Percentiles rank a stretch among this genome's conserved stretches.
Conservation (phyloP, 2,797 vertebrate genomes). For the Tokudaia tokunoshimensis region DNA sequence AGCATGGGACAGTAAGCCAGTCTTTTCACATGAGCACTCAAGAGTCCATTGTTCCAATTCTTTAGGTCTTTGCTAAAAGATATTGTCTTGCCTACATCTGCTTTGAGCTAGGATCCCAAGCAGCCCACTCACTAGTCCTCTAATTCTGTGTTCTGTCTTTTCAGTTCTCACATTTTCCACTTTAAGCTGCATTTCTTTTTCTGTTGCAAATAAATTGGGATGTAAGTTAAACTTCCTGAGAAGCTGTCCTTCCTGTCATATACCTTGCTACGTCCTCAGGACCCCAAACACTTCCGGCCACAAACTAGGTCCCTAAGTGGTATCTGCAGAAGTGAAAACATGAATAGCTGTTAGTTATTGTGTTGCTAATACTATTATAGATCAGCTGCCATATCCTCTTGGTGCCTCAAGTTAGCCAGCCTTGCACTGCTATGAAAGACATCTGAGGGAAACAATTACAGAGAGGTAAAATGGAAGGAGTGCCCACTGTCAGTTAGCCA, state of each 20-base stretch:
- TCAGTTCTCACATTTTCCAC: neutral
- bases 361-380: neutral
- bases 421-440: neutral
- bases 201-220: neutral
- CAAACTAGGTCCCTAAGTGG: neutral
- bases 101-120: neutral
- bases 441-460: neutral
- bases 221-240: neutral
- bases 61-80: neutral
- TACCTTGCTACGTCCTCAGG: neutral
- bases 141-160: neutral
- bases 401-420: neutral
- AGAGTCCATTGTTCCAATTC: neutral
- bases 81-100: neutral
- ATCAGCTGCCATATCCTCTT: neutral
- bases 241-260: neutral
- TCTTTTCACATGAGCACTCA: neutral
- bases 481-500: neutral
- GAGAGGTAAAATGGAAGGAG: neutral
- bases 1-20: neutral
- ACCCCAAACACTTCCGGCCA: neutral
- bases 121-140: neutral
- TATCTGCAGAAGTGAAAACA: slow-evolving; percentile 4
- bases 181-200: neutral
- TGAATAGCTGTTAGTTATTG: neutral